Base-by-base conservation (phyloP, 2,888 invertebrate species). In the Andrena bicolor region DNA sequence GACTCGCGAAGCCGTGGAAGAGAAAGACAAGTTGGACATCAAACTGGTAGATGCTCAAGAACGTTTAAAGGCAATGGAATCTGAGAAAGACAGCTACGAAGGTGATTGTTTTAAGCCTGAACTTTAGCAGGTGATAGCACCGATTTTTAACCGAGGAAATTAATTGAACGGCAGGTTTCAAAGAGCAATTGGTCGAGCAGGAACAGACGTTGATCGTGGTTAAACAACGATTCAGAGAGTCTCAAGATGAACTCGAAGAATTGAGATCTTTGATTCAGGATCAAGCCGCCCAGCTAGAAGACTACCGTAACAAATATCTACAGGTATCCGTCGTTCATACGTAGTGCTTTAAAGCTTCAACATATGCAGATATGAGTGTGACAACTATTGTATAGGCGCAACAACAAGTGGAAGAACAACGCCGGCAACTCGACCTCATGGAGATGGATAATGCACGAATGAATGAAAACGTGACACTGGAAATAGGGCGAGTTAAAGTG, bases 361-460 rank as follows among this genome's bases (percentile, higher is more conserved):
- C n/a, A 23, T 28, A 60, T 8, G 28, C 7, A 41, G 49, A 28
- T 61, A 74, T 16, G 2, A 64, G 65, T 56, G 13, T 30, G 26
- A 28, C 5, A 30, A 63, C 49, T 32, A 6, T 53, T 75, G 35
- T 8, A 65, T 51, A 96, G 95, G 96, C 96, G 0, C 96, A 96
- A 89, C 96, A 97, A 92, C 93, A 95, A 66, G 96, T 96, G 0
- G 97, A 97, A 91, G 97, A 97, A 90, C 96, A 96, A 91, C 94
- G 95, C 0, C 94, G 96, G 0, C 96, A 96, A 89, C 95, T 97
- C 90, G 96, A 96, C 82, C 94, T 96, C 90, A 96, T 96, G 96
- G 96, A 97, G 89, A 95, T 96, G 95, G 96, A 97, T 88, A 96
- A 96, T 89, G 95, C 95, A 26, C 94, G 96, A 65, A 96, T 96